A percentile compares a stretch with the other conserved stretches of the same genome.
These are phyloP conservation scores for Drosophila differens DNA, from an alignment of 2,888 invertebrate species.

Conservation along the genomic window DNA sequence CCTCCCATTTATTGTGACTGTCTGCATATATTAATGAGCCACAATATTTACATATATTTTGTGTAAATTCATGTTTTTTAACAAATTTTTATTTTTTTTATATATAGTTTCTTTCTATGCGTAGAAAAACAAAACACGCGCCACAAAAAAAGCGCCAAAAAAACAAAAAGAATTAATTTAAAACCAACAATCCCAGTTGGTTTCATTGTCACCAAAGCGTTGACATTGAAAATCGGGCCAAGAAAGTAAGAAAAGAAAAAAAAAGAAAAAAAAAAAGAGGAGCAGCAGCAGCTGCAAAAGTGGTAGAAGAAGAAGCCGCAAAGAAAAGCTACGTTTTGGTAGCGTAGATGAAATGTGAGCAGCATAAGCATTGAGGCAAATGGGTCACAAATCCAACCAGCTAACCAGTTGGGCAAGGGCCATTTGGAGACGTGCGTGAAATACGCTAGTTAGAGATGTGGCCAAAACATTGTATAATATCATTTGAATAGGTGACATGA, in stretches of 20 bases:
- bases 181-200: slow-evolving; percentile 50
- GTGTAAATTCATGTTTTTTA: slow-evolving; percentile 57
- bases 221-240: slow-evolving; percentile 70
- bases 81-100: not conserved
- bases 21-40: slow-evolving; percentile 56
- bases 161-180: slow-evolving; percentile 27
- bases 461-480: slow-evolving; percentile 53
- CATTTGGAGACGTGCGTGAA: slow-evolving; percentile 61
- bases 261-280: not conserved
- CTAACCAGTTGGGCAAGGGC: slow-evolving; percentile 70
- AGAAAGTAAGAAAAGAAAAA: slow-evolving; percentile 15
- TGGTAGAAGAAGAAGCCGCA: slow-evolving; percentile 11
- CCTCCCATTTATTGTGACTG: slow-evolving; percentile 44
- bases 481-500: slow-evolving; percentile 38
- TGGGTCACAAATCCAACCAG: slow-evolving; percentile 58
- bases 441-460: slow-evolving; percentile 42
- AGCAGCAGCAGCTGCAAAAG: not conserved
- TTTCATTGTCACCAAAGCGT: slow-evolving; percentile 68
- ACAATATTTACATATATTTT: slow-evolving; percentile 56
- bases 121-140: slow-evolving; percentile 61
- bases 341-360: slow-evolving; percentile 63
- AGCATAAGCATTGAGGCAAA: slow-evolving; percentile 70
- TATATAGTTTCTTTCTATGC: slow-evolving; percentile 10
- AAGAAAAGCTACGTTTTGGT: slow-evolving; percentile 8
- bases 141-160: slow-evolving; percentile 14